Base-by-base conservation (phyloP, 2,888 invertebrate species). In the Blera fallax region DNA sequence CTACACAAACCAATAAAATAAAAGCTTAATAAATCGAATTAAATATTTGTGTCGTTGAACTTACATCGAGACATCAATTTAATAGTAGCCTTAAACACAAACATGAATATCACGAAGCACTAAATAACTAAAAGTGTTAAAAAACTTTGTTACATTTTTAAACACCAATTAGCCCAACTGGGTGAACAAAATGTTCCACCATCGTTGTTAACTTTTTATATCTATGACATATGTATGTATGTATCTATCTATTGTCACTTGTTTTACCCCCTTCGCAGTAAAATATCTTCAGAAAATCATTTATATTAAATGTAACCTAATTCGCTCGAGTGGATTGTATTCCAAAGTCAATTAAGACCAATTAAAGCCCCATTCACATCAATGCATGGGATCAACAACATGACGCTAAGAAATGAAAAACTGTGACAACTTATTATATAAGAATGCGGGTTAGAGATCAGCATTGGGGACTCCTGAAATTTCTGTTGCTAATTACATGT, bases 301-400 rank as follows among this genome's bases (percentile, higher is more conserved):
- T 3, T 45, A 40, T 11, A 11, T 50, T 11, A 48, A 14, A 37
- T 40, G 11, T 14, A 74, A 21, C 40, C 62, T 29, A 62, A 11
- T 62, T 73, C 24, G 10, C 27, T 73, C 43, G n/a, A 60, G 18
- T 52, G 48, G 14, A 60, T 73, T 70, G 69, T 70, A 29, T 54
- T 70, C 43, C 16, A 56, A 10, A 45, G 18, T 29, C 32, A 56
- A 70, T 70, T 70, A 16, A 56, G 14, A 45, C 11, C 69, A 70
- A 70, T 70, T 34, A 70, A 70, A 16, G 2, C 5, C 6, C 1
- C 40, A 45, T 45, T 16, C 18, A 18, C 45, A 18, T 45, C 10
- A 18, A 45, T 18, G 8, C 7, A 45, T 21, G 2, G 10, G 10
- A 10, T 2, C 18, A 18, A 45, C 8, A 18, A 24, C 2, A 24